These are phyloP conservation scores for Therioaphis trifolii DNA, from an alignment of 2,888 invertebrate genomes.

Conservation along the genomic window DNA sequence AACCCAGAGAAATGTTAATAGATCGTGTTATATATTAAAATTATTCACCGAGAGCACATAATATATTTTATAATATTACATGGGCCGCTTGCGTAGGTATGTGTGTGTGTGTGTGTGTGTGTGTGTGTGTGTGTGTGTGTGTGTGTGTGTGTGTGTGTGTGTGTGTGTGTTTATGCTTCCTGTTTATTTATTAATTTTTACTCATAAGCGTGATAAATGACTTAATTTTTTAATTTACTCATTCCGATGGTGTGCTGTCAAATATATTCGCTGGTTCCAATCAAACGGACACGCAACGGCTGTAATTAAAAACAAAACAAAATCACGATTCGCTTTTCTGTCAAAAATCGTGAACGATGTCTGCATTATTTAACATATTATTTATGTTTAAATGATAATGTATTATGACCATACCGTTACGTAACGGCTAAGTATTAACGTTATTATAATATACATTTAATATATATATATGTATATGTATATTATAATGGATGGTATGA, in stretches of 20 bases:
- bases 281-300: no score
- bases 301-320: not conserved
- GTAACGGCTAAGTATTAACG: not conserved
- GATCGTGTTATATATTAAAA: no score
- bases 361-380: not conserved
- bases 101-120: no score
- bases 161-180: no score
- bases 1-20: no score
- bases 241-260: not conserved
- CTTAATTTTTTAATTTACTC: not conserved
- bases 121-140: no score
- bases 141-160: no score
- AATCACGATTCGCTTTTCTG: not conserved
- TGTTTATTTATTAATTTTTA: no score
- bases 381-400: not conserved
- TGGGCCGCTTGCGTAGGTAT: no score
- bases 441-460: not conserved
- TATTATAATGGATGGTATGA: not conserved
- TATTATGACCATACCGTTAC: not conserved
- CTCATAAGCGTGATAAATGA: not conserved
- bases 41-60: no score
- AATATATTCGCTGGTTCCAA: no score
- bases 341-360: not conserved
- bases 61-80: not conserved
- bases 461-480: constrained; percentile 6